Evolutionary conservation across 92 coral and sea anemone genomes (phyloP).

Genomic region (Palythoa heliodiscus): DNA sequence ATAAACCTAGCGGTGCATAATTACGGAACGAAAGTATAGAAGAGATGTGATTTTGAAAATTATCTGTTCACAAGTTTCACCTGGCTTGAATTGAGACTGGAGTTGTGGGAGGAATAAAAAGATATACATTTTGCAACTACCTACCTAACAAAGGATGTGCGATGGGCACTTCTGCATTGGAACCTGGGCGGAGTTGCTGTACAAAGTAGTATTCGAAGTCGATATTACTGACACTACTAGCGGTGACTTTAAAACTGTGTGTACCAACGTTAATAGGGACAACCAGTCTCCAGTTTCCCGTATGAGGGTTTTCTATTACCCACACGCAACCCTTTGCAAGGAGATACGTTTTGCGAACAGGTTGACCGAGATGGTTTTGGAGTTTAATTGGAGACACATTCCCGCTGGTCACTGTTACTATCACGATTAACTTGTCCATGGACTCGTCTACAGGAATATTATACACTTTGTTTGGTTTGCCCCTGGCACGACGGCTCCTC

Average conservation of each 20-base stretch:
- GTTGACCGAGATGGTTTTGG: slow-evolving; percentile 50
- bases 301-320: slow-evolving; percentile 51
- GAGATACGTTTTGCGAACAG: slow-evolving; percentile 27
- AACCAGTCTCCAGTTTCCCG: slow-evolving; percentile 59
- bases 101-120: too few relatives aligned
- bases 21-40: too few relatives aligned
- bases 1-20: too few relatives aligned
- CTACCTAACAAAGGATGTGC: slow-evolving; percentile 51
- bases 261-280: slow-evolving; percentile 62
- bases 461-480: slow-evolving; percentile 43
- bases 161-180: slow-evolving; percentile 57
- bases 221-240: slow-evolving; percentile 60
- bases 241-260: slow-evolving; percentile 75
- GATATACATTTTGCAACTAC: background rate
- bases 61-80: too few relatives aligned
- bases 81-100: too few relatives aligned
- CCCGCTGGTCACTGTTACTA: slow-evolving; percentile 50
- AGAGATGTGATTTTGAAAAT: too few relatives aligned
- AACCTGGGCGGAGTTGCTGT: slow-evolving; percentile 21
- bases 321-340: slow-evolving; percentile 62
- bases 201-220: slow-evolving; percentile 66
- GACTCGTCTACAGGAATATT: slow-evolving; percentile 75
- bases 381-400: slow-evolving; percentile 44
- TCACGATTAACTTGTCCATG: slow-evolving; percentile 58
- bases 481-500: background rate